Conservation (phyloP, 2,888 invertebrate genomes). For the Meiosimyza platycephala region DNA sequence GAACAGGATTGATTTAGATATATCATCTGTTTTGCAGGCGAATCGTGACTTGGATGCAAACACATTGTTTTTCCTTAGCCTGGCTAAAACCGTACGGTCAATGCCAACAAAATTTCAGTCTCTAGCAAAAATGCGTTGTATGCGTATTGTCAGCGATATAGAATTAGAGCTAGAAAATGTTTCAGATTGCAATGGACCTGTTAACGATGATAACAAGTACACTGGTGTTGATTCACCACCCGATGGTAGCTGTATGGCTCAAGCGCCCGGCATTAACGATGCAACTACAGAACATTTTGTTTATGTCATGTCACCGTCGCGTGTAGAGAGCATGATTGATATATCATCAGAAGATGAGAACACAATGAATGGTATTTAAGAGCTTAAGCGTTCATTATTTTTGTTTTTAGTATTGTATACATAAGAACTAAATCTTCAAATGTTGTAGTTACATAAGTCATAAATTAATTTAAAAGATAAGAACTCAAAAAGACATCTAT, state of each 20-base stretch:
- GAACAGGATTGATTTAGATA: constrained; percentile 55
- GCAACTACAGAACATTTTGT: constrained; percentile 64
- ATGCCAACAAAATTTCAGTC: constrained; percentile 66
- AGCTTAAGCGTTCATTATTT: not conserved
- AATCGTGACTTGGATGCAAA: constrained; percentile 65
- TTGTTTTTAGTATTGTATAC: no score
- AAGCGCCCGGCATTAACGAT: constrained; percentile 42
- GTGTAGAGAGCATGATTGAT: constrained; percentile 66
- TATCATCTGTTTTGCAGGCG: constrained; percentile 60
- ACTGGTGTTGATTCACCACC: constrained; percentile 57
- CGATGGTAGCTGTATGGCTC: constrained; percentile 43
- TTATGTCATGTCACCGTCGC: constrained; percentile 67
- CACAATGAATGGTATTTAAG: constrained; percentile 49
- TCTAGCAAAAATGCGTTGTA: constrained; percentile 65
- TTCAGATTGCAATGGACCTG: constrained; percentile 55
- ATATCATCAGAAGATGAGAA: constrained; percentile 65
- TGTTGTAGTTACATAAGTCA: no score
- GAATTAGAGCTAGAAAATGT: constrained; percentile 64
- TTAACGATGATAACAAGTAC: constrained; percentile 55
- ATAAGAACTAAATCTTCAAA: no score
- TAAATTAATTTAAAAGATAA: no score
- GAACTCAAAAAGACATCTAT: no score
- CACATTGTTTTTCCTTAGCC: constrained; percentile 63
- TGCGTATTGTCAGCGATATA: constrained; percentile 66
- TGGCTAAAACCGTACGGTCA: constrained; percentile 63